Conservation (phyloP, 2,113 vertebrate species). For the Psittacula cyanocephala region DNA sequence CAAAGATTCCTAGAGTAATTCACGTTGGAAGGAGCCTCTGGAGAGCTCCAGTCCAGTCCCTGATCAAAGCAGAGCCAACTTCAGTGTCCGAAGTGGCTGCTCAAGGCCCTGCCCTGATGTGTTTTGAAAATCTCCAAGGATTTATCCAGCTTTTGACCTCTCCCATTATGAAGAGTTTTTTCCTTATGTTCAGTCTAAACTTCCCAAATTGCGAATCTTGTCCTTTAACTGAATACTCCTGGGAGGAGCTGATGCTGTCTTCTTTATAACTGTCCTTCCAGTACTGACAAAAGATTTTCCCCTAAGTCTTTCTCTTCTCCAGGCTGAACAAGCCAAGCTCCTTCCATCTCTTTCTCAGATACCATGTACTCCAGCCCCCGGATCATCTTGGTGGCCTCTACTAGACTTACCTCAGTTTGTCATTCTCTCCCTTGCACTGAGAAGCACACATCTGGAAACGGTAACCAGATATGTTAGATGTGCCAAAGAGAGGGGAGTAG, state of each 20-base stretch:
- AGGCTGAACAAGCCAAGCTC: not conserved
- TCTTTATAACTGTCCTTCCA: not conserved
- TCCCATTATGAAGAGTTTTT: not conserved
- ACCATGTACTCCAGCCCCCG: not conserved
- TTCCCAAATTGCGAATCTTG: not conserved
- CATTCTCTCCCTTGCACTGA: not conserved
- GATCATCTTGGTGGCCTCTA: not conserved
- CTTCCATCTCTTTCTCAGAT: not conserved
- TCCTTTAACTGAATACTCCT: not conserved
- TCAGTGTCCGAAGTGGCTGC: not conserved
- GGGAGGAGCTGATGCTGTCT: not conserved
- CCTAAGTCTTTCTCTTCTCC: not conserved
- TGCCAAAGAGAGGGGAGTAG: not conserved
- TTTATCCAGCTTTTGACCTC: not conserved
- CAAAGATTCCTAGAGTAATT: not conserved
- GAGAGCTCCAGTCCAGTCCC: not conserved
- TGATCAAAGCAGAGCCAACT: not conserved
- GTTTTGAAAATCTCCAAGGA: not conserved
- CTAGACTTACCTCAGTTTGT: not conserved
- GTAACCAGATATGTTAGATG: not conserved
- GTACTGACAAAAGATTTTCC: not conserved
- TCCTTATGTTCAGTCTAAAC: not conserved
- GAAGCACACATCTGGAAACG: not conserved
- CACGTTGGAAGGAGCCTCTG: not conserved
- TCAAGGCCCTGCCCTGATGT: not conserved